phyloP scores from a whole-genome alignment of 1,140 invertebrate genomes.

The Neotoxoptera formosana region DNA sequence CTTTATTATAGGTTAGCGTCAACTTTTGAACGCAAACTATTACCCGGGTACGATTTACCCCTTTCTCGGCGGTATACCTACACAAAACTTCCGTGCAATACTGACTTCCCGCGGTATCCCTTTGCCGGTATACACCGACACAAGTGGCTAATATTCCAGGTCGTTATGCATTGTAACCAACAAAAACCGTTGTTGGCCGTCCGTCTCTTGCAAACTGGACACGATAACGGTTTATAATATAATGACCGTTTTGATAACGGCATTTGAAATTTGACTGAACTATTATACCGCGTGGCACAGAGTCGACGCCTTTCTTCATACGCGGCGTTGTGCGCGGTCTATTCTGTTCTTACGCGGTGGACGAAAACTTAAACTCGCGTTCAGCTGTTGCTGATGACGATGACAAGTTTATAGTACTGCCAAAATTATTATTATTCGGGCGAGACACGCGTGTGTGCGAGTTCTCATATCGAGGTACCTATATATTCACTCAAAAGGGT shows the following conservation, averaged over 20 bases:
- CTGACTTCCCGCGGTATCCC: slow-evolving; percentile 20
- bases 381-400: neutral
- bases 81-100: slow-evolving; percentile 18
- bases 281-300: neutral
- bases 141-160: slow-evolving; percentile 38
- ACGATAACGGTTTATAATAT: slow-evolving; percentile 30
- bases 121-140: slow-evolving; percentile 9
- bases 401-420: neutral
- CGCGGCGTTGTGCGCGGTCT: neutral
- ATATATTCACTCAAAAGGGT: neutral
- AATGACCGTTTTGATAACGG: slow-evolving; percentile 10
- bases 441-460: neutral
- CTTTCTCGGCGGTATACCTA: slow-evolving; percentile 3
- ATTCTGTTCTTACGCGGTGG: neutral
- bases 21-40: slow-evolving; percentile 30
- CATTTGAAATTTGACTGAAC: neutral
- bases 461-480: neutral
- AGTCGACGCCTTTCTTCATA: neutral
- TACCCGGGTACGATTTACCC: slow-evolving; percentile 33
- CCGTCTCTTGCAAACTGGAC: neutral
- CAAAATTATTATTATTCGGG: neutral
- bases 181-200: neutral
- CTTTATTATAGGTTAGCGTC: slow-evolving; percentile 40
- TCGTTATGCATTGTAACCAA: neutral
- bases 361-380: neutral